Base-by-base conservation (phyloP, 1,140 invertebrate species). In the Metaphire vulgaris region DNA sequence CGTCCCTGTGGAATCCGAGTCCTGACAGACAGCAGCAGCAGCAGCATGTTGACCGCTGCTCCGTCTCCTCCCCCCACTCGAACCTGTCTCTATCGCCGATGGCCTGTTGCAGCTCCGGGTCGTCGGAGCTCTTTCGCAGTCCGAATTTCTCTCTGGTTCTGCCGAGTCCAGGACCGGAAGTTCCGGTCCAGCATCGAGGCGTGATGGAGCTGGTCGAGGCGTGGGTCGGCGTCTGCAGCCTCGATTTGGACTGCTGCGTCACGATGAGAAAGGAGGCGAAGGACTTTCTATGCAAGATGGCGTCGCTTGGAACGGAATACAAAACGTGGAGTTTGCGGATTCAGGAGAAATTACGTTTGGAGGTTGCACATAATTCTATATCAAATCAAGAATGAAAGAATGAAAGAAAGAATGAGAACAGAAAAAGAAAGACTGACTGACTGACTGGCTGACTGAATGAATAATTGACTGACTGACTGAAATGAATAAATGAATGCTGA, bases 291-390 rank as follows among this genome's bases (percentile, higher is more conserved):
- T 80, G 81, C 65, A 83, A 83, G 74, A 79, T 85, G 69, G 81
- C 83, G 21, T 81, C 81, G 6, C 82, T 85, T 34, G 85, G 85
- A 30, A 78, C 80, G 29, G 84, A 86, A 68, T 85, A 86, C 73
- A 83, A 83, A 75, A 74, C 79, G 0, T 86, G 84, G 85, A 83
- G 84, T 21, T 21, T 12, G 6, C 41, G 41, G 21, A 6, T 56
- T 6, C 41, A 56, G 21, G 41, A 56, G 41, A 56, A 56, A 56
- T 21, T 56, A 6, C 6, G 41, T 12, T 56, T 56, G 41, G 41
- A 56, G 41, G 41, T 56, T n/a, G n/a, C n/a, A n/a, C n/a, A n/a
- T n/a, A n/a, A n/a, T n/a, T n/a, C n/a, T n/a, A n/a, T n/a, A n/a
- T n/a, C n/a, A n/a, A n/a, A n/a, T n/a, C n/a, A n/a, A n/a, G n/a